Evolutionary conservation across 2,797 vertebrate genomes (phyloP), one percentile per base, ranked within the genome.

Genomic region (Cetoscarus ocellatus): DNA sequence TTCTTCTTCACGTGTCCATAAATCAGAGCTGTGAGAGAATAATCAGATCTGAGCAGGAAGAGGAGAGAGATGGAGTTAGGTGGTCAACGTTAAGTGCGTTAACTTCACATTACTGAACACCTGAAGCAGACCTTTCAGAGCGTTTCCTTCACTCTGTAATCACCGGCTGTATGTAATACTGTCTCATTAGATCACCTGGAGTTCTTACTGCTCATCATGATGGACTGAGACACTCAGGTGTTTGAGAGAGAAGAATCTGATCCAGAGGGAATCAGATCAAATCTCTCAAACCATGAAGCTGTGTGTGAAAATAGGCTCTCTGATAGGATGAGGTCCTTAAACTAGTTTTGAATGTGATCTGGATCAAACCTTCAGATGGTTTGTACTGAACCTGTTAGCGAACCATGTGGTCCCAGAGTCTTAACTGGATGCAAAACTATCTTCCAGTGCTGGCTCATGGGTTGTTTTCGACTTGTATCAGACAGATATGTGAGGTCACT

Each of bases 41-140:
- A 78, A 79, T 19, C 39, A 9, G 73, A 83, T 1, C 36, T 0
- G 36, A 61, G 52, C 61, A 71, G 65, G 61, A 62, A 74, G 77
- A 73, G 59, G 65, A 63, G 62, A 18, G 11, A 36, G 64, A 66
- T 61, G 65, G 72, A 73, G 80, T 74, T 51, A 39, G 64, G 53
- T 60, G 39, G 69, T 39, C 36, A 27, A 70, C 7, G 67, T 77
- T 43, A 83, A 85, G 69, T 70, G 68, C 27, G 80, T 90, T 84
- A 86, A 6, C 12, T 72, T 66, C 67, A 58, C 80, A 82, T 88
- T 82, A 85, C 8, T 67, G 58, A 61, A 60, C 73, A 80, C 76
- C 81, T 81, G 52, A 50, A 69, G 67, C 52, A 17, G 54, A 43
- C 40, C 73, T 79, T 69, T 75, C 15, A 0, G 60, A 55, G 50